These are phyloP conservation scores for Potorous gilbertii DNA, from an alignment of 2,797 vertebrate species.

Conservation along the genomic window DNA sequence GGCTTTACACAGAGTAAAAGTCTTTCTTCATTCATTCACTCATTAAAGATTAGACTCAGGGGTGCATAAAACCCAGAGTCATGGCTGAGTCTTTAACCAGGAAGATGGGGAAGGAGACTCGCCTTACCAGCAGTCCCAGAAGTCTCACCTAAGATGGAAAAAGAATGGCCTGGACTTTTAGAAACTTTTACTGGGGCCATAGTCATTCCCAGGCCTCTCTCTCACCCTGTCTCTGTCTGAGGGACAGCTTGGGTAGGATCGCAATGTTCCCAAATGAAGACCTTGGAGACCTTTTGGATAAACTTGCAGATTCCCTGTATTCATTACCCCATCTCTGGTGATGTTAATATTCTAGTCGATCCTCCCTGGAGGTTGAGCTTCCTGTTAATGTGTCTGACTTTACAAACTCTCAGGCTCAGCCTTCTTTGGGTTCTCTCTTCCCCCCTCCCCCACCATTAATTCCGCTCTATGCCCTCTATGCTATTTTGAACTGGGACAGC, in stretches of 20 bases:
- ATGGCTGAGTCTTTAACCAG: background rate
- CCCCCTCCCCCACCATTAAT: background rate
- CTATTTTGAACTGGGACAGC: constrained; percentile 25
- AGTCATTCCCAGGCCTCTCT: background rate
- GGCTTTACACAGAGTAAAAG: background rate
- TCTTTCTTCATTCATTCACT: background rate
- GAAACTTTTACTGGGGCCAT: background rate
- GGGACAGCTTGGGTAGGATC: constrained; percentile 69
- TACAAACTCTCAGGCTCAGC: constrained; percentile 17
- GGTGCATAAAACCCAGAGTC: background rate
- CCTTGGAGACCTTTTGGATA: constrained; percentile 76
- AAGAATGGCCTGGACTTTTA: background rate
- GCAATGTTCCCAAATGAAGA: constrained; percentile 77
- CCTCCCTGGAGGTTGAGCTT: constrained; percentile 72
- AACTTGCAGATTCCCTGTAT: constrained; percentile 79
- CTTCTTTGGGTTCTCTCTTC: constrained; percentile 1
- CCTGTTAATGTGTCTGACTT: constrained; percentile 73
- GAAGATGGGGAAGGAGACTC: background rate
- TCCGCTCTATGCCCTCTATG: constrained; percentile 14
- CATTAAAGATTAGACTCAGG: background rate
- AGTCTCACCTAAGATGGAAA: background rate
- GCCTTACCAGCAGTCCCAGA: background rate
- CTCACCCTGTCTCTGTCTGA: constrained; percentile 63
- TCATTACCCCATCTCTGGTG: constrained; percentile 75
- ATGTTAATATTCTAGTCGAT: constrained; percentile 76